phyloP scores from a whole-genome alignment of 2,797 vertebrate genomes.

The Macroramphosus scolopax region DNA sequence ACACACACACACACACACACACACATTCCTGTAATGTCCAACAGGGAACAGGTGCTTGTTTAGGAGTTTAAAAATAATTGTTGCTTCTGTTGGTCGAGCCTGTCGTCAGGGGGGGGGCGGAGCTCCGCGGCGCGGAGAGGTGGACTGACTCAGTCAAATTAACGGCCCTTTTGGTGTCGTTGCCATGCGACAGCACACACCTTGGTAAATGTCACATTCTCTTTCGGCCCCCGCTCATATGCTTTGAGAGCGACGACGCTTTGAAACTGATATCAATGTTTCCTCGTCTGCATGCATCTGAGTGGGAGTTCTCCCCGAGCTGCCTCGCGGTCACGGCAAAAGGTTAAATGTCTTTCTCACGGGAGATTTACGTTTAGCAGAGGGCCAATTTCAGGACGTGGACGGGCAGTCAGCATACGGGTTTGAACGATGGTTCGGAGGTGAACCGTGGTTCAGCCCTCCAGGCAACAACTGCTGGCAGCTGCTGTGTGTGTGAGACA shows the following conservation, averaged over 20 bases:
- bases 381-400: slow-evolving; percentile 44
- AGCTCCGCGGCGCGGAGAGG: slow-evolving; percentile 21
- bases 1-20: too few species aligned
- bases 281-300: slow-evolving; percentile 5
- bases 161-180: slow-evolving; percentile 61
- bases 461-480: slow-evolving; percentile 26
- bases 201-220: slow-evolving; percentile 66
- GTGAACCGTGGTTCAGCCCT: slow-evolving; percentile 38
- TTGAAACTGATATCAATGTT: slow-evolving; percentile 56
- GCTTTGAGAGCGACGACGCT: slow-evolving; percentile 31
- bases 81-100: slow-evolving; percentile 17
- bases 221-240: slow-evolving; percentile 30
- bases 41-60: slow-evolving; percentile 52
- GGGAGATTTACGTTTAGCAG: slow-evolving; percentile 48
- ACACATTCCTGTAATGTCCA: slow-evolving; percentile 38
- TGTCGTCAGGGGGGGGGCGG: slow-evolving; percentile 30
- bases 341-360: slow-evolving; percentile 51
- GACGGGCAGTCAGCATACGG: slow-evolving; percentile 44
- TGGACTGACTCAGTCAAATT: slow-evolving; percentile 57
- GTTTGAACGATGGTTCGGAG: slow-evolving; percentile 52
- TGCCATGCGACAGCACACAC: slow-evolving; percentile 68
- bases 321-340: slow-evolving; percentile 31
- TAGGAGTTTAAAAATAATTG: slow-evolving; percentile 54
- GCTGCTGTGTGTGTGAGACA: slow-evolving; percentile 18
- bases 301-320: slow-evolving; percentile 14